Base-by-base conservation (phyloP, 2,888 invertebrate species). In the Lithosia quadra region DNA sequence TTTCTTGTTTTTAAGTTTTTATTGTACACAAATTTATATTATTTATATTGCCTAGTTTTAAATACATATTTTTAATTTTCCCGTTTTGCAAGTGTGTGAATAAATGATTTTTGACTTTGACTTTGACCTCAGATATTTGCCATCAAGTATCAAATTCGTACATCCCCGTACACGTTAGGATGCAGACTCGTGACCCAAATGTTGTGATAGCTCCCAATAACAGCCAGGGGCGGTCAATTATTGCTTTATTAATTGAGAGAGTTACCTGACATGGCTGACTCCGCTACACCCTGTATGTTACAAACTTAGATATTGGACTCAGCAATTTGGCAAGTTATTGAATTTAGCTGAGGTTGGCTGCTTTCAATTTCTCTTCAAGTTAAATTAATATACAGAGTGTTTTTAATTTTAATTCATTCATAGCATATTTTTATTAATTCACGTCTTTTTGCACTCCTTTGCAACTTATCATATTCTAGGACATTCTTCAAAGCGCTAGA, bases 151-250 rank as follows among this genome's bases (percentile, higher is more conserved):
- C 90, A 90, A 89, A 61, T 72, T 24, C 0, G 1, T 3, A 0
- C 0, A 11, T 55, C 80, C 24, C 3, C 2, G 61, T 87, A 84
- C 65, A 83, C 68, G 68, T 77, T 76, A 80, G 84, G 86, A 87
- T 88, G 88, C 89, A 91, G 87, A 88, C 86, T 90, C 92, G 88
- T 94, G 93, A 92, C 93, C 93, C 92, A 94, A 94, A 94, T 94
- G 91, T 91, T 90, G 85, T 90, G 90, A 88, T 88, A 90, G 89
- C 86, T 88, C 89, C 90, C 94, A 95, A 95, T 95, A 95, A 94
- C 91, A 94, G 90, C 94, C 86, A 73, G 81, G 75, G 91, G 94
- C 93, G 88, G 91, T 90, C 94, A 91, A 91, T 92, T 88, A 91
- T 91, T 88, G 88, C 89, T 80, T 86, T 89, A 90, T 89, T 91